Percentiles rank a stretch among this genome's conserved stretches.
phyloP scores from a whole-genome alignment of 2,888 invertebrate species.

The Ormyrus pomaceus region DNA sequence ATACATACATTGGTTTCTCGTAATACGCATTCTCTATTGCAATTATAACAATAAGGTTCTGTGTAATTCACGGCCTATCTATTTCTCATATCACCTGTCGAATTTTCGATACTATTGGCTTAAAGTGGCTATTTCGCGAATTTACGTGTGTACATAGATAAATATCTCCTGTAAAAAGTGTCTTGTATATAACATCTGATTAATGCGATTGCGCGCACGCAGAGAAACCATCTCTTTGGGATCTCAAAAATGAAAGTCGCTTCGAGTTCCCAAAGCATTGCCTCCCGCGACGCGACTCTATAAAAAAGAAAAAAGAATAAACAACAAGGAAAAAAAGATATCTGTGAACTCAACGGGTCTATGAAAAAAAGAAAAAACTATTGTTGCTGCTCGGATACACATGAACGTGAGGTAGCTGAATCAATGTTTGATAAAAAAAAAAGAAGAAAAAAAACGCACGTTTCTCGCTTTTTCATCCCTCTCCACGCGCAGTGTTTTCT shows the following conservation, averaged over 20 bases:
- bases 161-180: constrained; percentile 44
- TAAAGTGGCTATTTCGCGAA: constrained; percentile 44
- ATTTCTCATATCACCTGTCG: constrained; percentile 40
- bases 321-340: constrained; percentile 52
- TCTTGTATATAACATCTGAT: constrained; percentile 53
- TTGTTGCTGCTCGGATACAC: constrained; percentile 32
- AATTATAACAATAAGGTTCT: constrained; percentile 22
- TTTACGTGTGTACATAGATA: constrained; percentile 39
- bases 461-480: neutral
- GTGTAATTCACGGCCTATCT: constrained; percentile 31
- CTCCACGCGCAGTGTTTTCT: constrained; percentile 20
- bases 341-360: constrained; percentile 36
- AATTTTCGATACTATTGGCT: constrained; percentile 49
- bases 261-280: neutral
- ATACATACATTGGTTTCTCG: neutral
- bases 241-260: neutral
- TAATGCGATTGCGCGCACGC: constrained; percentile 7
- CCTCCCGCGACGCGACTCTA: constrained; percentile 4
- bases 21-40: constrained; percentile 46
- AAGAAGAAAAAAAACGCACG: neutral
- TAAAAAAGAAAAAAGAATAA: constrained; percentile 47
- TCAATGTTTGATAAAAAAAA: neutral
- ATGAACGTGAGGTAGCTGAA: constrained; percentile 34
- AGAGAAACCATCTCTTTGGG: constrained; percentile 5
- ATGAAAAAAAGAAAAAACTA: constrained; percentile 39